Percentiles rank a stretch among this genome's conserved stretches.
phyloP scores from a whole-genome alignment of 2,888 invertebrate genomes.

The Drosophila picticornis region DNA sequence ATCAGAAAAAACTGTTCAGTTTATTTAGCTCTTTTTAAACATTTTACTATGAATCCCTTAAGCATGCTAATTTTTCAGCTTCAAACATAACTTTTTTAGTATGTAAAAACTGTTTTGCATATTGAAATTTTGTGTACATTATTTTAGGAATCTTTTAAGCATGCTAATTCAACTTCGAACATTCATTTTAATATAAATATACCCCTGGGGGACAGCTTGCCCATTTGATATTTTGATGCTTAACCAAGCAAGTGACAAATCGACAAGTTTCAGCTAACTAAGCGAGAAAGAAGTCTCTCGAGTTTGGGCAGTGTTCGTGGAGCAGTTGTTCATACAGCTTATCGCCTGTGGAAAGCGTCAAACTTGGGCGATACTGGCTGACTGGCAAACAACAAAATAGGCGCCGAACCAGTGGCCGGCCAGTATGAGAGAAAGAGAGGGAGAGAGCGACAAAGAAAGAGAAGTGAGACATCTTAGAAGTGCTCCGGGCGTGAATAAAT shows the following conservation, averaged over 20 bases:
- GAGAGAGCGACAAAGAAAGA: neutral
- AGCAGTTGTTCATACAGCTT: constrained; percentile 39
- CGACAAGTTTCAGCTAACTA: constrained; percentile 31
- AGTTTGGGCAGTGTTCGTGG: constrained; percentile 1
- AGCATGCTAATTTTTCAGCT: neutral
- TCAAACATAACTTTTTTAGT: neutral
- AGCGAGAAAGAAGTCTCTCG: neutral
- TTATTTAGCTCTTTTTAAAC: neutral
- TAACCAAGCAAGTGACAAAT: constrained; percentile 72
- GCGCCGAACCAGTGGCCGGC: constrained; percentile 13
- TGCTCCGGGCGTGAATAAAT: constrained; percentile 79
- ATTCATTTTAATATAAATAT: neutral
- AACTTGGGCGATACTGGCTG: constrained; percentile 61
- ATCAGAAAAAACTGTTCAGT: neutral
- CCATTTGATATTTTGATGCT: constrained; percentile 22
- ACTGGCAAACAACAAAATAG: constrained; percentile 60
- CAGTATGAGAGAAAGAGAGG: neutral
- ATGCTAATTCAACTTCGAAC: neutral
- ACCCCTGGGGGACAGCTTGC: neutral
- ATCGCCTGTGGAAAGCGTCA: constrained; percentile 76
- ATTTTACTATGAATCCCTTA: neutral
- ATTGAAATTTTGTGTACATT: neutral
- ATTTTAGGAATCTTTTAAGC: neutral
- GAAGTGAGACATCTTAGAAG: constrained; percentile 50
- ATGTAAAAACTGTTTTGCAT: neutral